Conservation (phyloP, 1,140 invertebrate species). For the Tetraneura akinire region DNA sequence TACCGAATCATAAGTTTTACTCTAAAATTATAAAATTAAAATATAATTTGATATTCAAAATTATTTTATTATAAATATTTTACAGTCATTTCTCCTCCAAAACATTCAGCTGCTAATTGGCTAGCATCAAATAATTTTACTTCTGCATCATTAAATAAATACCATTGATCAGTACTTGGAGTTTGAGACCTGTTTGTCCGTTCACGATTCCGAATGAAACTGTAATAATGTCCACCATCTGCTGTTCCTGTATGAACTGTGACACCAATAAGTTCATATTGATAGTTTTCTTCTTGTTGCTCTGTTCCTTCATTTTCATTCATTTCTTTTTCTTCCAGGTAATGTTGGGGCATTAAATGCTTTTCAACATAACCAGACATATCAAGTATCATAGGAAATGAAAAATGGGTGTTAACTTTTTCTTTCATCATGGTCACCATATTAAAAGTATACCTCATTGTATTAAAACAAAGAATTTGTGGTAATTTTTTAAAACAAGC, state of each 20-base stretch:
- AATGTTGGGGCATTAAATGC: conserved; percentile 84
- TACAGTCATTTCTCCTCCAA: conserved; percentile 94
- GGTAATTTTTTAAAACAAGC: conserved; percentile 94
- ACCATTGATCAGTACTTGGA: conserved; percentile 81
- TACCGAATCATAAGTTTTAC: conserved; percentile 93
- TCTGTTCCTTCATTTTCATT: conserved; percentile 57
- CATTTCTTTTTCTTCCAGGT: conserved; percentile 55
- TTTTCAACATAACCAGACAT: conserved; percentile 95
- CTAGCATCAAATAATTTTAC: conserved; percentile 93
- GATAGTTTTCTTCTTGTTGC: conserved; percentile 65
- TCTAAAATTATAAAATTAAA: conserved; percentile 65
- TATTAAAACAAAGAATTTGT: conserved; percentile 92
- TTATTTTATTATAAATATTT: conserved; percentile 54
- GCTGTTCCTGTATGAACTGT: conserved; percentile 96
- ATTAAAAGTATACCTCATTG: conserved; percentile 97
- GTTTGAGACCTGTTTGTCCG: conserved; percentile 59
- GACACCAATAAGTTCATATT: conserved; percentile 92
- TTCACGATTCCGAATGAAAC: conserved; percentile 85
- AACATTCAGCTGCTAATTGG: conserved; percentile 91
- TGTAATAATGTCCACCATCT: conserved; percentile 95
- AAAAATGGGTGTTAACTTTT: conserved; percentile 96
- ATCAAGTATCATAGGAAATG: conserved; percentile 89
- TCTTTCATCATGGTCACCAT: conserved; percentile 97
- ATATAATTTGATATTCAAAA: background rate
- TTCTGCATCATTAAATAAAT: conserved; percentile 93